Percentiles rank a stretch among this genome's conserved stretches.
These are phyloP conservation scores for Griposia aprilina DNA, from an alignment of 2,888 invertebrate genomes.

Conservation along the genomic window DNA sequence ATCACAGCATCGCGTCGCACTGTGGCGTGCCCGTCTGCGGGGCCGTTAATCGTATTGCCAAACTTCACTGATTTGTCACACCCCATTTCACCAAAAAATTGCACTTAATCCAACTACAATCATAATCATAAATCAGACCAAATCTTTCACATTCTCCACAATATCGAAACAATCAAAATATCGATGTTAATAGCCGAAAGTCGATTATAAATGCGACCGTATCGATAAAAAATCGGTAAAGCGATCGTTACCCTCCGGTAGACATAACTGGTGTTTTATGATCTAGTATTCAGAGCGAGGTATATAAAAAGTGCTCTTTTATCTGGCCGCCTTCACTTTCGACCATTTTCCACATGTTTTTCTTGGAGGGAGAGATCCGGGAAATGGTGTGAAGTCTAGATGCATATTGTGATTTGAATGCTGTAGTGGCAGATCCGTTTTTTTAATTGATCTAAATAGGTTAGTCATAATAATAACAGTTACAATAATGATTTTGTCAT, in stretches of 20 bases:
- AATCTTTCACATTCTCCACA: slow-evolving; percentile 43
- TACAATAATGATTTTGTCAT: no score
- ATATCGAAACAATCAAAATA: slow-evolving; percentile 64
- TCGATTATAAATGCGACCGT: slow-evolving; percentile 78
- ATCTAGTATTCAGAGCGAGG: slow-evolving; percentile 56
- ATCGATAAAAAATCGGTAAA: slow-evolving; percentile 74
- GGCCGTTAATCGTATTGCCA: not conserved
- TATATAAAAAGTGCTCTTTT: slow-evolving; percentile 46
- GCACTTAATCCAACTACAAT: slow-evolving; percentile 2
- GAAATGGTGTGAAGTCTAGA: slow-evolving; percentile 14
- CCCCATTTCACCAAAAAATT: slow-evolving; percentile 11
- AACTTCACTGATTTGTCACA: slow-evolving; percentile 1
- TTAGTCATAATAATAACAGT: not conserved
- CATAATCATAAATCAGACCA: slow-evolving; percentile 34
- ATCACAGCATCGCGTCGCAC: no score
- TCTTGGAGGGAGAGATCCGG: slow-evolving; percentile 34
- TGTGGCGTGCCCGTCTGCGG: no score
- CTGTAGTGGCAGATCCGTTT: not conserved
- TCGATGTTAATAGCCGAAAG: slow-evolving; percentile 82
- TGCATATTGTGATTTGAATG: slow-evolving; percentile 6
- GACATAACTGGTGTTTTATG: slow-evolving; percentile 57
- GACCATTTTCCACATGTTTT: slow-evolving; percentile 35
- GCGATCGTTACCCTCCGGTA: slow-evolving; percentile 48
- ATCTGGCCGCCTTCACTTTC: slow-evolving; percentile 59
- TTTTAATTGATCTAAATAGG: not conserved